Evolutionary conservation across 2,888 invertebrate species (phyloP), one percentile per base, ranked within the genome.

Genomic region (Amblyteles armatorius): DNA sequence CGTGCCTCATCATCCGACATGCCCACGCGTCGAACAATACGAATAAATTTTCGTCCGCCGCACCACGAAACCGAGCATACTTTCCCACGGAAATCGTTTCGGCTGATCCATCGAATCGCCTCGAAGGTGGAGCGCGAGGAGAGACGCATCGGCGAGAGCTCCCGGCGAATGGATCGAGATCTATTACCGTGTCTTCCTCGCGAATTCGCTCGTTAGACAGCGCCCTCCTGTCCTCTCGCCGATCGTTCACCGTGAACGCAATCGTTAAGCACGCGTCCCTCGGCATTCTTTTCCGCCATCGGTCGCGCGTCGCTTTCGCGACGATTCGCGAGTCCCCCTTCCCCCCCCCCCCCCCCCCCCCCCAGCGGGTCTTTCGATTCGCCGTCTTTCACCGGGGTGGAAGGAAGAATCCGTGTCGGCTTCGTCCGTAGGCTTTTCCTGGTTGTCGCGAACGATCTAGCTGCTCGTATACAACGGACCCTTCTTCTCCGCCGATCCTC

Each of bases 391-490:
- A 55, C 63, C 16, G 26, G 29, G 29, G 22, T 29, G 60, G 29
- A 60, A 29, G 63, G 6, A 63, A 57, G 74, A 84, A 74, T 79
- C 82, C 79, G 73, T 74, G 82, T 82, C 84, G 84, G 79, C 84
- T 74, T 79, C 82, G 84, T 82, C 82, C 79, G 71, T 82, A 67
- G 82, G 57, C 79, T 82, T 82, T 84, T 82, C 82, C 81, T 60
- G 82, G 68, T 82, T 82, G 79, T 82, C 84, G 55, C 78, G 79
- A 82, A 84, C 79, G 79, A 79, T 84, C 82, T 79, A 33, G 65
- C 60, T 26, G 44, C 72, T 73, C 72, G 72, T 78, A 84, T 84
- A 78, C 73, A 44, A 72, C 80, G 11, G 48, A 73, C 63, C 69
- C 73, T 11, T 19, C 67, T 72, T 79, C 71, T 52, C 52, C 29